Percentiles rank a stretch among this genome's conserved stretches.
These are phyloP conservation scores for Zoanthus gigantus DNA, from an alignment of 92 coral and sea anemone species.

Conservation along the genomic window DNA sequence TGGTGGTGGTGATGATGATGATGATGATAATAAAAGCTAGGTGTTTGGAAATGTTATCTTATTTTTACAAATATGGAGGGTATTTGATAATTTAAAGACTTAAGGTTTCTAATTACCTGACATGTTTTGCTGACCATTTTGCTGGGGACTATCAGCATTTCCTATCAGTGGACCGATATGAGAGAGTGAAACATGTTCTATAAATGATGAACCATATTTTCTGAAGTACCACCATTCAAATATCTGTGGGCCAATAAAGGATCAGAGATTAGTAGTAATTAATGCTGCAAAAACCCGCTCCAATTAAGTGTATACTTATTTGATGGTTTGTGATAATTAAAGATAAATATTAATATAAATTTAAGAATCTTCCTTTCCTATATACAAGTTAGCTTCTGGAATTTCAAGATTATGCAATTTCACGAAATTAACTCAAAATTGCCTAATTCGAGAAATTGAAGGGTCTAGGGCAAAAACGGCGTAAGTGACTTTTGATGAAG, in stretches of 20 bases:
- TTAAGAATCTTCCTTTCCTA: not conserved
- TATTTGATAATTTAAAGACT: no score
- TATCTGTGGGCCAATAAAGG: slow-evolving; percentile 62
- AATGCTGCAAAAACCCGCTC: not conserved
- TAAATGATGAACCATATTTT: slow-evolving; percentile 95
- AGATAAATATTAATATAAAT: not conserved
- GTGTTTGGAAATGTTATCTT: no score
- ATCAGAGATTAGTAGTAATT: not conserved
- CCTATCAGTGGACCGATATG: slow-evolving; percentile 95
- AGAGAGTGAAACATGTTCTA: slow-evolving; percentile 93
- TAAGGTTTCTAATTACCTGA: slow-evolving; percentile 68
- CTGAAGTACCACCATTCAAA: slow-evolving; percentile 99
- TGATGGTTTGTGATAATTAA: not conserved
- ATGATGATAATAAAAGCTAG: no score
- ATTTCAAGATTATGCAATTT: no score
- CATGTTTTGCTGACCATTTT: slow-evolving; percentile 80
- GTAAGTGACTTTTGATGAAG: no score
- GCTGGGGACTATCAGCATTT: slow-evolving; percentile 80
- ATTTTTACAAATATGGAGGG: slow-evolving; percentile 22
- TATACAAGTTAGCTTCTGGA: no score
- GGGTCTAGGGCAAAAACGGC: no score
- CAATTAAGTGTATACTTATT: not conserved
- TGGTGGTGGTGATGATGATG: no score
- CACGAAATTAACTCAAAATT: no score
- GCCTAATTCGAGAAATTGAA: no score